Conservation (phyloP, 1,140 invertebrate species). For the Dendrolimus kikuchii region DNA sequence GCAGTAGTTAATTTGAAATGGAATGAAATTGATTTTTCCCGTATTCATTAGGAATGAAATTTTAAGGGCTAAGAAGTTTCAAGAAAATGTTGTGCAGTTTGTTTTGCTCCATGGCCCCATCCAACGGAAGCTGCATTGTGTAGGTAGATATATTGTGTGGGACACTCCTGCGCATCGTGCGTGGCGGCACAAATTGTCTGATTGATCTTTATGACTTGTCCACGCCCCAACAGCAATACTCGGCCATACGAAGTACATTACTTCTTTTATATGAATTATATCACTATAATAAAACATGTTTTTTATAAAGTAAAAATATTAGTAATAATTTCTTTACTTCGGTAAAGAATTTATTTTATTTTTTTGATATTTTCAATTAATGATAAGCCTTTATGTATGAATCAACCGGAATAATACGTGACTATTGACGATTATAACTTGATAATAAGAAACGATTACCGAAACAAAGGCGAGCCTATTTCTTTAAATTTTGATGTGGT, state of each 20-base stretch:
- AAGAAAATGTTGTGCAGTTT: conserved; percentile 1
- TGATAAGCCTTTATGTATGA: conserved; percentile 5
- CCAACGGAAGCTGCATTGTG: conserved; percentile 34
- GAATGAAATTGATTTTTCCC: no score
- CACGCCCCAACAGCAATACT: conserved; percentile 30
- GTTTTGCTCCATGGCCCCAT: conserved; percentile 24
- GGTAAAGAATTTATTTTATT: no score
- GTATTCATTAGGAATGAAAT: not conserved
- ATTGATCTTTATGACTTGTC: conserved; percentile 64
- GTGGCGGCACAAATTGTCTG: conserved; percentile 64
- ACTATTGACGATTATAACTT: no score
- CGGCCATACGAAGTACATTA: no score
- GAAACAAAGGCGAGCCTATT: no score
- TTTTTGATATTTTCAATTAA: not conserved
- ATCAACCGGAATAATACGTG: conserved; percentile 11
- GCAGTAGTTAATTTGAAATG: no score
- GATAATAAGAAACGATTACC: no score
- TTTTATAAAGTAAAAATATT: no score
- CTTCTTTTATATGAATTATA: no score
- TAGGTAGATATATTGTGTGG: conserved; percentile 34
- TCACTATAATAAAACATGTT: no score
- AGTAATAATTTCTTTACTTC: no score
- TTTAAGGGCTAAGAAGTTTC: not conserved
- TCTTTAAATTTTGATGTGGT: no score
- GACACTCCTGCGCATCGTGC: conserved; percentile 58